Base-by-base conservation (phyloP, 2,113 vertebrate species). In the Ascaphus truei region DNA sequence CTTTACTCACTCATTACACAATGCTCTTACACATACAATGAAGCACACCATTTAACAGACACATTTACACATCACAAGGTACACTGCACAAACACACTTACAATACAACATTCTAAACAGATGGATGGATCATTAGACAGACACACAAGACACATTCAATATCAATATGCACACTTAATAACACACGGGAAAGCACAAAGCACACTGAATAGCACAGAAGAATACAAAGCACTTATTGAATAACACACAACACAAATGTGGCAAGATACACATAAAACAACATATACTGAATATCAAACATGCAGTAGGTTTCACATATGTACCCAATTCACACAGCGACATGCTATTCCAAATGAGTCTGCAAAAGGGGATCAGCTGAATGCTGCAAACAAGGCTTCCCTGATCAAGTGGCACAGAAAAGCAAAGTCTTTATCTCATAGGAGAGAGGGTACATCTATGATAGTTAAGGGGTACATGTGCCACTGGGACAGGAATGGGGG, bases 381-480 rank as follows among this genome's bases (percentile, higher is more conserved):
- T 59, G 11, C 39, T 56, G 23, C 22, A 4, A 27, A 18, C 22
- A 43, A n/a, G 34, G 30, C 3, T 48, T 27, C 30, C 22, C 55
- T 45, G 3, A 20, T 7, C 9, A 47, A 56, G 13, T 0, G 4
- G 0, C 0, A 1, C 1, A 9, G 37, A 36, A 47, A 4, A 9
- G 37, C 30, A 47, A 4, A 0, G 2, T 33, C 7, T 1, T 0
- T 2, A 33, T 23, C 7, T 56, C 20, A 25, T 8, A n/a, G 18
- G 13, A 65, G 25, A 12, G 0, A 0, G 10, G 56, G 16, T 33
- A 30, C 34, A 53, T 3, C 39, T 56, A 41, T n/a, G 5, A 56
- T 50, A 16, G 53, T 34, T 18, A 37, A 68, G 55, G 31, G 18
- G 33, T 39, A n/a, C 36, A 29, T 18, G 63, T 56, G 65, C 33